Evolutionary conservation across 1,140 invertebrate species (phyloP).

Genomic region (Diorhabda sublineata): DNA sequence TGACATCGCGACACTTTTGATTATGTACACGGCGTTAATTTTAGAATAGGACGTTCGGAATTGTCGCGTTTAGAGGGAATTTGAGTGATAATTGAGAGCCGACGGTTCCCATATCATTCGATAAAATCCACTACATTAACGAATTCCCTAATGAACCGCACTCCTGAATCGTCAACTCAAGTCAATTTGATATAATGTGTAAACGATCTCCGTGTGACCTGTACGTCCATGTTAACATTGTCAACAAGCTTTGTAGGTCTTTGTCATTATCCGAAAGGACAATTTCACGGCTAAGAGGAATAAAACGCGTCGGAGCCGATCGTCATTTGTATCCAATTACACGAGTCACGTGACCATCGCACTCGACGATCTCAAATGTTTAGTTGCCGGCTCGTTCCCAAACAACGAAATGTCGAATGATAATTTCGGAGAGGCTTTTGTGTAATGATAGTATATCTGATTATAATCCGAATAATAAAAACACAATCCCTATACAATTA

Average conservation of each 20-base stretch:
- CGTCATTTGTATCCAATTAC: conserved; percentile 11
- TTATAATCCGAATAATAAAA: too few species aligned
- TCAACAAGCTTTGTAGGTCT: conserved; percentile 2
- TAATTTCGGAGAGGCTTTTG: too few species aligned
- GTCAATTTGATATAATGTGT: background rate
- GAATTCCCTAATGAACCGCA: background rate
- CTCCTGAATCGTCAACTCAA: background rate
- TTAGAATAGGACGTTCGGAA: conserved; percentile 3
- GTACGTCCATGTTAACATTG: background rate
- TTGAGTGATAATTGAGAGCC: background rate
- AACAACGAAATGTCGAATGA: too few species aligned
- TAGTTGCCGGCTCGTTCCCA: background rate
- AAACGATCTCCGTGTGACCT: conserved; percentile 11
- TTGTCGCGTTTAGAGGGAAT: background rate
- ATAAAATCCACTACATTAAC: conserved; percentile 4
- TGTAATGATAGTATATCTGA: too few species aligned
- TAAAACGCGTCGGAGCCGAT: conserved; percentile 9
- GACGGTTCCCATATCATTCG: conserved; percentile 9
- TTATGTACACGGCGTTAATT: background rate
- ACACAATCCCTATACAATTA: too few species aligned
- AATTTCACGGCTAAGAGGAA: conserved; percentile 14
- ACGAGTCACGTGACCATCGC: conserved; percentile 6
- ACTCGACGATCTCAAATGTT: background rate
- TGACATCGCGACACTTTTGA: too few species aligned
- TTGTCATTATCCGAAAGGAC: conserved; percentile 5